Evolutionary conservation across 53 echinoderm and acorn worm species (phyloP).

Genomic region (Henricia sp.): DNA sequence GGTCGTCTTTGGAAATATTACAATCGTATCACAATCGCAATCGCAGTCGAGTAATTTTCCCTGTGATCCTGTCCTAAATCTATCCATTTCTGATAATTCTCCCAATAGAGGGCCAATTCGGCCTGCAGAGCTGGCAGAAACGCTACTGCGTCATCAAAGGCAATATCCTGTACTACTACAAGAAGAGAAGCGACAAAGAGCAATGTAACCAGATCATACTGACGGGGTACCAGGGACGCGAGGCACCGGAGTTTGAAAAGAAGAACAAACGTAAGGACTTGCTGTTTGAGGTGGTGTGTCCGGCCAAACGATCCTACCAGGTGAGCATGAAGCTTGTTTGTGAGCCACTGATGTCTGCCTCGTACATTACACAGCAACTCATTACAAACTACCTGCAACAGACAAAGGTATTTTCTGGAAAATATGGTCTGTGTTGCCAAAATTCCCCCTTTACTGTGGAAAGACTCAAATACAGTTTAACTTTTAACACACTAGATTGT

Average conservation of each 20-base stretch:
- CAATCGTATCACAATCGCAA: too few relatives aligned
- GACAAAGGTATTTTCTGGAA: too few relatives aligned
- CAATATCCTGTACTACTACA: slow-evolving; percentile 95
- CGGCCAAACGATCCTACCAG: slow-evolving; percentile 86
- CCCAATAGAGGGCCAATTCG: slow-evolving; percentile 94
- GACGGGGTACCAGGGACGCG: slow-evolving; percentile 80
- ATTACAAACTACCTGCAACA: not conserved
- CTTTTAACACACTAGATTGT: too few relatives aligned
- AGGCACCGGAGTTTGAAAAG: slow-evolving; percentile 74
- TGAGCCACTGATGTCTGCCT: not conserved
- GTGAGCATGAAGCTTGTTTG: slow-evolving; percentile 21
- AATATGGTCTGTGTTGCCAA: too few relatives aligned
- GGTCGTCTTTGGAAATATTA: too few relatives aligned
- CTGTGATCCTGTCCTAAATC: too few relatives aligned
- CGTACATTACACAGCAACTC: not conserved
- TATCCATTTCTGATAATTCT: too few relatives aligned
- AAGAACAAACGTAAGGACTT: slow-evolving; percentile 88
- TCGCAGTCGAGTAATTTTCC: too few relatives aligned
- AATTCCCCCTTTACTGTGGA: not conserved
- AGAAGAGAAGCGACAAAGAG: slow-evolving; percentile 79
- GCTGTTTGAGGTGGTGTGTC: slow-evolving; percentile 83
- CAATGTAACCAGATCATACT: slow-evolving; percentile 86
- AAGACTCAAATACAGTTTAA: too few relatives aligned
- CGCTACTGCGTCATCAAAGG: slow-evolving; percentile 98
- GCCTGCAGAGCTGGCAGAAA: slow-evolving; percentile 82